phyloP scores from a whole-genome alignment of 35 echinoderm and acorn worm genomes.

The Nesometra sesokonis region DNA sequence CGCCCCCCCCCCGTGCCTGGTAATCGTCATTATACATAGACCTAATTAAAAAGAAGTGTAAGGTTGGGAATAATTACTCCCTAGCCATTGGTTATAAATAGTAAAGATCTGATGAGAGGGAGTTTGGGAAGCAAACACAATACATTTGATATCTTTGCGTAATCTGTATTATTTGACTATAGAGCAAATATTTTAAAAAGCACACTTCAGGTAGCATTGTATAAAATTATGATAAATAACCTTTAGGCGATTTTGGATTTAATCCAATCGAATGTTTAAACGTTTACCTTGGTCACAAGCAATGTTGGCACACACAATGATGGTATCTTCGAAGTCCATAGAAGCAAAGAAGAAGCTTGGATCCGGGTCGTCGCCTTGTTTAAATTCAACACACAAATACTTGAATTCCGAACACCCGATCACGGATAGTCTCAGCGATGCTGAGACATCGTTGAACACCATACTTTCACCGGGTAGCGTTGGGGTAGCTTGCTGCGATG shows the following conservation, averaged over 20 bases:
- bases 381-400: neutral
- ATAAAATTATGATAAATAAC: neutral
- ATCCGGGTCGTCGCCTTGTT: neutral
- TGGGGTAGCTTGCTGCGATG: neutral
- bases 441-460: neutral
- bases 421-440: neutral
- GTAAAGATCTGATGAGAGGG: too few relatives aligned
- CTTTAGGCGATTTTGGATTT: neutral
- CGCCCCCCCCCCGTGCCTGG: too few relatives aligned
- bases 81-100: too few relatives aligned
- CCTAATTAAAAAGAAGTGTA: too few relatives aligned
- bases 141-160: too few relatives aligned
- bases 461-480: neutral
- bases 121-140: too few relatives aligned
- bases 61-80: too few relatives aligned
- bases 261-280: neutral
- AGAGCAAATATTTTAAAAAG: too few relatives aligned
- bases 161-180: too few relatives aligned
- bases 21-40: too few relatives aligned
- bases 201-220: neutral
- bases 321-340: neutral
- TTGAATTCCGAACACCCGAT: neutral
- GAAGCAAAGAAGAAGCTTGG: neutral
- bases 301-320: neutral
- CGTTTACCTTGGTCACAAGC: neutral